Percentiles rank a stretch among this genome's conserved stretches.
phyloP scores from a whole-genome alignment of 2,113 vertebrate species.

The Pterophyllum scalare region DNA sequence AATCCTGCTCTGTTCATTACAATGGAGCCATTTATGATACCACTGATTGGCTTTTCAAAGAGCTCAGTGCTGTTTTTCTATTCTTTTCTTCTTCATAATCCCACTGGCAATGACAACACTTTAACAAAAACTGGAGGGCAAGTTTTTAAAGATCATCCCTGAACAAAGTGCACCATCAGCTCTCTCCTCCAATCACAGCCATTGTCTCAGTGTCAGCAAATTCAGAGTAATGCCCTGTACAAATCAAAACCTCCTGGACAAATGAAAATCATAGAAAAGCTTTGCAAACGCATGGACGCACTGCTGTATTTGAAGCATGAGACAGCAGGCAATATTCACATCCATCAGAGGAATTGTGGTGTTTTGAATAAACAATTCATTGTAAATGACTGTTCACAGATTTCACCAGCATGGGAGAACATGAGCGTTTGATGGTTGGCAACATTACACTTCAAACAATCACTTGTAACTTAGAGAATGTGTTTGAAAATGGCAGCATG shows the following conservation, averaged over 20 bases:
- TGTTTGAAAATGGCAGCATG: slow-evolving; percentile 2
- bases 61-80: not conserved
- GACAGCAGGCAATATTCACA: not conserved
- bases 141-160: slow-evolving; percentile 28
- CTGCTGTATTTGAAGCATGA: slow-evolving; percentile 18
- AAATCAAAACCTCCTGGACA: slow-evolving; percentile 49
- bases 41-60: not conserved
- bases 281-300: not conserved
- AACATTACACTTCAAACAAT: slow-evolving; percentile 21
- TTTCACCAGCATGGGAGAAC: not conserved
- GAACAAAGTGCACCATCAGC: slow-evolving; percentile 60
- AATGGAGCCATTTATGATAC: slow-evolving; percentile 26
- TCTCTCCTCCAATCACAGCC: slow-evolving; percentile 18
- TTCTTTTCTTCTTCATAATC: not conserved
- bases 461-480: not conserved
- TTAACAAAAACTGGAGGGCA: not conserved
- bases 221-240: slow-evolving; percentile 7
- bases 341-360: slow-evolving; percentile 7
- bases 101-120: not conserved
- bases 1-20: slow-evolving; percentile 26
- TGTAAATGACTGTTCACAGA: slow-evolving; percentile 23
- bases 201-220: slow-evolving; percentile 59
- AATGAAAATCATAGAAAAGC: slow-evolving; percentile 17
- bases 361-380: slow-evolving; percentile 26
- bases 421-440: not conserved